Evolutionary conservation across 2,797 vertebrate species (phyloP), one percentile per base, ranked within the genome.

Genomic region (Siniperca undulata): DNA sequence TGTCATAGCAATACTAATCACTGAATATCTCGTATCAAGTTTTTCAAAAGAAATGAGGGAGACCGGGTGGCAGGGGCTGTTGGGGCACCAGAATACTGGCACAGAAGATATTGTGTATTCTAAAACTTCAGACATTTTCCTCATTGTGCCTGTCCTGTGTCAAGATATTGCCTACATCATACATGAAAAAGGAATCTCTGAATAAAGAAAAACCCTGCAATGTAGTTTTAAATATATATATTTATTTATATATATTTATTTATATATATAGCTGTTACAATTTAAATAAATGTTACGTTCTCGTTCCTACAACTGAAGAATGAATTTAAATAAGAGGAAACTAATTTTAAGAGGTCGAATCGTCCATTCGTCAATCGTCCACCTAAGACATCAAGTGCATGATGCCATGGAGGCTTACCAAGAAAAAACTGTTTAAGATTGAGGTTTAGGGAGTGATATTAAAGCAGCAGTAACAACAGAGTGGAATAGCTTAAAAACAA

Each of bases 81-180:
- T 55, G 78, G 89, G 91, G 90, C 80, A 92, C 86, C 91, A 96
- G 97, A 97, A 97, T 97, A 98, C 97, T 98, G 97, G 97, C 97
- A 93, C 92, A 93, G 81, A 92, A 79, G 83, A 92, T 85, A 86
- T 83, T 78, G 87, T 83, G 88, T 90, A 86, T 86, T 88, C 86
- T 89, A 92, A 89, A 94, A 92, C 96, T 94, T 96, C 95, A 93
- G 93, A 85, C 89, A 7, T 76, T 60, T 78, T 77, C 77, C 82
- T 80, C 71, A 62, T 42, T 55, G 64, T 38, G 89, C 81, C 93
- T 88, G 94, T 94, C 96, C 93, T 92, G 95, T 96, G 96, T 96
- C 96, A 86, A 91, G 83, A 89, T 94, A 96, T 95, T 95, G 94
- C 95, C 95, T 94, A 95, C 92, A 88, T 94, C 85, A 93, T 94